Percentiles rank a stretch among this genome's conserved stretches.
Evolutionary conservation across 2,888 invertebrate species (phyloP).

Genomic region (Bugulina stolonifera): DNA sequence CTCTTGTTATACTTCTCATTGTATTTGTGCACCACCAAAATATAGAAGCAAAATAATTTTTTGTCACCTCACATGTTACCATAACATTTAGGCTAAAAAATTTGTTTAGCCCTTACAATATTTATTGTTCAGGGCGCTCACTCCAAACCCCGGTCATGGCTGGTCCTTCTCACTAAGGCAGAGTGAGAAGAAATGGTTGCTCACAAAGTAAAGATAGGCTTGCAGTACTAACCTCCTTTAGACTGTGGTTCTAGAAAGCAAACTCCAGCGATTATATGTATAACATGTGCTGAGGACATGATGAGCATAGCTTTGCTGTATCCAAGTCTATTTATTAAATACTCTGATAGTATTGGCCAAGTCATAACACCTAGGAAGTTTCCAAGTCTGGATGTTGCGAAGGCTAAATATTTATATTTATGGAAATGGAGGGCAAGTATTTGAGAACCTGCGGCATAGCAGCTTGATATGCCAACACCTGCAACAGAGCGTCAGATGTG

Average conservation of each 20-base stretch:
- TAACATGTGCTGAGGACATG: neutral
- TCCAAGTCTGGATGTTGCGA: neutral
- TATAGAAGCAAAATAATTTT: no score
- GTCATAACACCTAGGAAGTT: neutral
- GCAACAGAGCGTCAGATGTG: neutral
- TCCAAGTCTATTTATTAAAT: neutral
- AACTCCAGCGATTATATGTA: neutral
- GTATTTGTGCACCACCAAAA: no score
- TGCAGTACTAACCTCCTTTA: no score
- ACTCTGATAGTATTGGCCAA: neutral
- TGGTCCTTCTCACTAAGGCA: no score
- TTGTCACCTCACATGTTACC: no score
- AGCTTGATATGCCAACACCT: neutral
- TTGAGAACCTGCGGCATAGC: neutral
- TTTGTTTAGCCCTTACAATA: no score
- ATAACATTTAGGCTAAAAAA: no score
- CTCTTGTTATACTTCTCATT: no score
- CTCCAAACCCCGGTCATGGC: no score
- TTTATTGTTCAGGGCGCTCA: no score
- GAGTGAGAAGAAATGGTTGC: no score
- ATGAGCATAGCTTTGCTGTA: neutral
- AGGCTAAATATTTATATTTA: neutral
- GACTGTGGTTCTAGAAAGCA: neutral
- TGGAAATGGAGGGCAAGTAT: neutral
- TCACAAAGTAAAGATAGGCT: no score